Conservation (phyloP, 2,797 vertebrate species). For the Pseudotriccus pelzelni region DNA sequence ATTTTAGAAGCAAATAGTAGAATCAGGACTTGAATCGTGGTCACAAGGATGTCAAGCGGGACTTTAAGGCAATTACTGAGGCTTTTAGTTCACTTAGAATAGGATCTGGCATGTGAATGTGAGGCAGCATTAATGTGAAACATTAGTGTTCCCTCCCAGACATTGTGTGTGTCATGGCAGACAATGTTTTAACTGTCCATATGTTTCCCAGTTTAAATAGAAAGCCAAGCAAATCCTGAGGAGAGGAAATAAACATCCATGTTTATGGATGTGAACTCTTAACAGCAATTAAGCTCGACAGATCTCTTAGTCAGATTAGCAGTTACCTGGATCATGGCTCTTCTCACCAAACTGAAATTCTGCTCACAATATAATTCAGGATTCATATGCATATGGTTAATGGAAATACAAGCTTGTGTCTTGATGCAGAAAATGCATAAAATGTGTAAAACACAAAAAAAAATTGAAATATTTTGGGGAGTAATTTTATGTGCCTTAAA, state of each 20-base stretch:
- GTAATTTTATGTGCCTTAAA: background rate
- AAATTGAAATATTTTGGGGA: background rate
- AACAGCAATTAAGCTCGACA: background rate
- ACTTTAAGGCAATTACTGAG: constrained; percentile 8
- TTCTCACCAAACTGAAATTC: background rate
- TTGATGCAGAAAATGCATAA: background rate
- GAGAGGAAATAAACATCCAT: background rate
- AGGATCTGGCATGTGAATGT: background rate
- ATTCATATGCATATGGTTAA: background rate
- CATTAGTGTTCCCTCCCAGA: background rate
- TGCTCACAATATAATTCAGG: background rate
- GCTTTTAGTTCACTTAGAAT: background rate
- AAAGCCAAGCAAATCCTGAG: background rate
- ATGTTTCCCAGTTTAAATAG: background rate
- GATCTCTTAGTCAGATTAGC: background rate
- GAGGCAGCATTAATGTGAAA: constrained; percentile 2
- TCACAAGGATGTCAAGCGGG: background rate
- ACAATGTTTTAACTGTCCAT: background rate
- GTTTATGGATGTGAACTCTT: background rate
- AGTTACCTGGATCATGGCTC: background rate
- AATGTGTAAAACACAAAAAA: background rate
- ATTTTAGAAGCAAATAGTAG: background rate
- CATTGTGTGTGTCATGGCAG: background rate
- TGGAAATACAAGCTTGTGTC: background rate
- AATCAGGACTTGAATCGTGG: background rate